phyloP scores from a whole-genome alignment of 2,113 vertebrate species.

The Alosa alosa region DNA sequence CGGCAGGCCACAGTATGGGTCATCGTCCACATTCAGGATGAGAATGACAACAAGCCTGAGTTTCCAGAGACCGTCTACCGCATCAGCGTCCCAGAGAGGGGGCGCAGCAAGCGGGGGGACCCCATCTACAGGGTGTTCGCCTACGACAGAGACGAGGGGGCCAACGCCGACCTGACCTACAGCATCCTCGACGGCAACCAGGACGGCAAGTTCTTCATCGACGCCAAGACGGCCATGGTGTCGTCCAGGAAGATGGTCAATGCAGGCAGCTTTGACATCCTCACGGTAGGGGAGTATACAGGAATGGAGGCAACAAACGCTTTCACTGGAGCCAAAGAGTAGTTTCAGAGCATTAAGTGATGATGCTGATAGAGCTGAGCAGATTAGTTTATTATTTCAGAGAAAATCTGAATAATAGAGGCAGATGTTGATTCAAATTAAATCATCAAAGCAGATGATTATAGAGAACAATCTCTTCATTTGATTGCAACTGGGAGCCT shows the following conservation, averaged over 20 bases:
- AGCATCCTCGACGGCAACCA: slow-evolving; percentile 88
- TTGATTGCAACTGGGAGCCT: neutral
- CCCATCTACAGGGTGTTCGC: slow-evolving; percentile 92
- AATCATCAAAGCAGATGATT: neutral
- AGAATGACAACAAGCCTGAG: slow-evolving; percentile 93
- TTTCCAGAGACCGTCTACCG: slow-evolving; percentile 90
- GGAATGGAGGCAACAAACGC: neutral
- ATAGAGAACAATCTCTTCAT: too few relatives aligned
- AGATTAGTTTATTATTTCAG: too few relatives aligned
- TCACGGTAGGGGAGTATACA: slow-evolving; percentile 77
- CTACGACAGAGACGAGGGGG: slow-evolving; percentile 85
- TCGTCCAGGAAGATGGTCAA: slow-evolving; percentile 92
- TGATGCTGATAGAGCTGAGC: neutral
- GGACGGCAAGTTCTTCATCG: slow-evolving; percentile 88
- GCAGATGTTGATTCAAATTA: too few relatives aligned
- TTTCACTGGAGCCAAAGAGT: too few relatives aligned
- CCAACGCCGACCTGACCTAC: slow-evolving; percentile 92
- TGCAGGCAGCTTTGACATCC: slow-evolving; percentile 87
- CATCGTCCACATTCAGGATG: slow-evolving; percentile 88
- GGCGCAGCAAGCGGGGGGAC: slow-evolving; percentile 88
- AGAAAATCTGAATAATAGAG: too few relatives aligned
- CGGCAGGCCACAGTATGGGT: slow-evolving; percentile 91
- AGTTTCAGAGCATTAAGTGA: neutral
- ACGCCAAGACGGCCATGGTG: slow-evolving; percentile 90
- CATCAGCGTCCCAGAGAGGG: slow-evolving; percentile 87